Conservation (phyloP, 2,797 vertebrate genomes). For the Serranus cabrilla region DNA sequence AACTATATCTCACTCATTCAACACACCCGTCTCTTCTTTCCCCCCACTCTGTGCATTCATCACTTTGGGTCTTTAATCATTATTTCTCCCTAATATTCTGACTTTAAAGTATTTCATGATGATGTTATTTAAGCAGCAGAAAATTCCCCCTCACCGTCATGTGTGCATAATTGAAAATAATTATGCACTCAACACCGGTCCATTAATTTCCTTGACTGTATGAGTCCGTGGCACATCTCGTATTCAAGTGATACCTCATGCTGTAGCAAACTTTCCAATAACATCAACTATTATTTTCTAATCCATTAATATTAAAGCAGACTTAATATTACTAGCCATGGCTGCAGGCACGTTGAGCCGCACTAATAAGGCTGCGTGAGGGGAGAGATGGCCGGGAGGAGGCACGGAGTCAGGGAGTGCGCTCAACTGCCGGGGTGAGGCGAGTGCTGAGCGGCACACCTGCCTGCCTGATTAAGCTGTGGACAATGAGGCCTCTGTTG, state of each 20-base stretch:
- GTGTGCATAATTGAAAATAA: constrained; percentile 55
- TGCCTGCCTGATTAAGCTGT: constrained; percentile 79
- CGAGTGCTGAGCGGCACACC: constrained; percentile 76
- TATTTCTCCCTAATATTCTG: constrained; percentile 6
- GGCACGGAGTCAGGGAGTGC: constrained; percentile 55
- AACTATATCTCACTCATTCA: constrained; percentile 46
- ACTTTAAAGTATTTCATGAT: neutral
- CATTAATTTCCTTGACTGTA: constrained; percentile 54
- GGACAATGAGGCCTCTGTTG: constrained; percentile 84
- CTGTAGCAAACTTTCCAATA: constrained; percentile 47
- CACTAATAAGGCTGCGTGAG: constrained; percentile 39
- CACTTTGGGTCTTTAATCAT: neutral
- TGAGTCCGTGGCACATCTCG: constrained; percentile 39
- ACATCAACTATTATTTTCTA: constrained; percentile 52
- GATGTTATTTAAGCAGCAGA: constrained; percentile 19
- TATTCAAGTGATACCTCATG: constrained; percentile 45
- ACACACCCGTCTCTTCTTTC: neutral
- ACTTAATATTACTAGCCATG: constrained; percentile 51
- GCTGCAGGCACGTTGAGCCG: constrained; percentile 47
- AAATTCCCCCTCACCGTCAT: constrained; percentile 27
- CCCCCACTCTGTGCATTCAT: constrained; percentile 17
- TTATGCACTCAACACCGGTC: constrained; percentile 52
- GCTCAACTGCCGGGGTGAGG: constrained; percentile 64
- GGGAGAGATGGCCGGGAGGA: constrained; percentile 36
- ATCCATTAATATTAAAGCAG: constrained; percentile 60